Base-by-base conservation (phyloP, 2,113 vertebrate species). In the Calypte anna region DNA sequence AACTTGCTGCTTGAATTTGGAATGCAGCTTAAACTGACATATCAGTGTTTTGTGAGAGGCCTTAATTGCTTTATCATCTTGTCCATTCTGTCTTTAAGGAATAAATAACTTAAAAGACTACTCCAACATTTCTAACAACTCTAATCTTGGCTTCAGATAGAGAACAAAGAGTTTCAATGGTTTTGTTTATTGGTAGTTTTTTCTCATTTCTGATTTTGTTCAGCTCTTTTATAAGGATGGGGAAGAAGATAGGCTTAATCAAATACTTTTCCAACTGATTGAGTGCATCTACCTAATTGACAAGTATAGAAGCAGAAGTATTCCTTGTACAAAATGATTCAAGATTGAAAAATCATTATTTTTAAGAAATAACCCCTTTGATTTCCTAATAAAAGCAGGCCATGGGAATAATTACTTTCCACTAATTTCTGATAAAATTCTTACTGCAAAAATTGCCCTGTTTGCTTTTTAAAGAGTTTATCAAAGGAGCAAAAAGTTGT, bases 371-470 rank as follows among this genome's bases (percentile, higher is more conserved):
- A 78, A 61, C 12, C 19, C 7, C 28, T 92, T 94, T 94, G 38
- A 92, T 92, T 90, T 92, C 72, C 54, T 90, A 88, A 85, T 73
- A 93, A 94, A 94, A 90, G 33, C 64, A 92, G 80, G 53, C 64
- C 48, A 50, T 72, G 40, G 86, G 74, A 82, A 77, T 93, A 81
- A 94, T 85, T 94, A 77, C 19, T 90, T 94, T 61, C 25, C 22
- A 51, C 43, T 82, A 82, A 73, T 86, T 94, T 93, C 55, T 85
- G 36, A 66, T 57, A 79, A 73, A 95, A 61, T 7, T 66, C n/a
- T 75, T 64, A 43, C 36, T 53, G 22, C 15, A 50, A 51, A 92
- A 91, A 54, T 46, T 28, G 14, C 12, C 25, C 5, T 5, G 6
- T 70, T 86, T 86, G 12, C 63, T 91, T 93, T 91, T 82, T 8